A percentile compares a stretch with the other conserved stretches of the same genome.
These are phyloP conservation scores for Fundulus diaphanus DNA, from an alignment of 2,797 vertebrate genomes.

Conservation along the genomic window DNA sequence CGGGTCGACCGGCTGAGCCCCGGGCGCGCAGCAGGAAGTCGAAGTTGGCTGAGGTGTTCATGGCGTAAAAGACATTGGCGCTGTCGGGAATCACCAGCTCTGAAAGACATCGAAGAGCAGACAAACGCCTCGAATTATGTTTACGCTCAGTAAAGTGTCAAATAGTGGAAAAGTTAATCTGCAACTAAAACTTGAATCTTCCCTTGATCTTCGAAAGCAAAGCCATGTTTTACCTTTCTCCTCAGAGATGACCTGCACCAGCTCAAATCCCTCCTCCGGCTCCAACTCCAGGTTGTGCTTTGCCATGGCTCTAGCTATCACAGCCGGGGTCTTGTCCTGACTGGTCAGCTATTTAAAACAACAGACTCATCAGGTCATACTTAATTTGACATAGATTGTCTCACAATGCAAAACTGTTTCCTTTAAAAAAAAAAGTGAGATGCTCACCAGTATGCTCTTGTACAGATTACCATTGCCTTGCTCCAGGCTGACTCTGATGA, in stretches of 20 bases:
- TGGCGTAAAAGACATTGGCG: slow-evolving; percentile 94
- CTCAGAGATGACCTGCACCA: slow-evolving; percentile 94
- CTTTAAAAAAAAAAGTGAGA: background rate
- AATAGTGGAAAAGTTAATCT: background rate
- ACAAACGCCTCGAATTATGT: background rate
- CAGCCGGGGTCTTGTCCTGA: slow-evolving; percentile 92
- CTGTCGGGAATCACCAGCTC: slow-evolving; percentile 92
- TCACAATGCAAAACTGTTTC: background rate
- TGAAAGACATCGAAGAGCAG: slow-evolving; percentile 55
- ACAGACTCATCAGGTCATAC: background rate
- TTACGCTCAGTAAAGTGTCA: background rate
- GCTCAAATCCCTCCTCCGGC: slow-evolving; percentile 85
- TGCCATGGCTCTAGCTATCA: slow-evolving; percentile 90
- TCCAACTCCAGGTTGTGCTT: slow-evolving; percentile 93
- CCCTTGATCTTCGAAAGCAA: no score
- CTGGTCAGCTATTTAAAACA: slow-evolving; percentile 85
- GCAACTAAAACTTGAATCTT: background rate
- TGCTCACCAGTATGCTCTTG: slow-evolving; percentile 93
- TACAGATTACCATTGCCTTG: slow-evolving; percentile 91
- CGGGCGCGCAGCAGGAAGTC: slow-evolving; percentile 91
- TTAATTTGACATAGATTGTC: background rate
- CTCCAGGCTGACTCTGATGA: slow-evolving; percentile 89
- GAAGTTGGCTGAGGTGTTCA: slow-evolving; percentile 93
- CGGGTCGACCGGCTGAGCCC: slow-evolving; percentile 66
- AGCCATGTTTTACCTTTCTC: slow-evolving; percentile 87